Evolutionary conservation across 92 coral and sea anemone genomes (phyloP).

Genomic region (Porites rus): DNA sequence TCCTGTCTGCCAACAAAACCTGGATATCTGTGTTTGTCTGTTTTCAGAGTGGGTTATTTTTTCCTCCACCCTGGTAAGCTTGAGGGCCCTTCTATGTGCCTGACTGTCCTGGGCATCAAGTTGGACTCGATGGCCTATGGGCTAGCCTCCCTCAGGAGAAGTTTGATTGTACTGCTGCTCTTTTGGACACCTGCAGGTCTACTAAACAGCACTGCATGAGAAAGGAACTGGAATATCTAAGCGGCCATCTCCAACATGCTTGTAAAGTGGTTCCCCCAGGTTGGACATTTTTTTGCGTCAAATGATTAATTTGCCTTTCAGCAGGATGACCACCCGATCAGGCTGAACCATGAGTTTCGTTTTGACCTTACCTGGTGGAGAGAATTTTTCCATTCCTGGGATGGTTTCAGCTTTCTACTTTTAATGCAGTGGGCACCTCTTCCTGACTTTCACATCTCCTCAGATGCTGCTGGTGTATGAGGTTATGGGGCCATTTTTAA

Average conservation of each 20-base stretch:
- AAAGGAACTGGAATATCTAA: slow-evolving; percentile 48
- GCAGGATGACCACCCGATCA: slow-evolving; percentile 24
- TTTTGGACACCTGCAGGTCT: slow-evolving; percentile 28
- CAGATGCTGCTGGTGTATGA: slow-evolving; percentile 14
- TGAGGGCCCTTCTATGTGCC: neutral
- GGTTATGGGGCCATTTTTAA: neutral
- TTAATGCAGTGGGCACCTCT: neutral
- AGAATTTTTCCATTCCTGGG: slow-evolving; percentile 24
- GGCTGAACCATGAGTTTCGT: slow-evolving; percentile 27
- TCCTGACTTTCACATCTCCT: neutral
- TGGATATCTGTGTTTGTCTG: neutral
- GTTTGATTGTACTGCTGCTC: neutral
- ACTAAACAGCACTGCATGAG: slow-evolving; percentile 14
- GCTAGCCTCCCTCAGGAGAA: neutral
- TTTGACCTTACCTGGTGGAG: slow-evolving; percentile 32
- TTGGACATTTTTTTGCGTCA: slow-evolving; percentile 10
- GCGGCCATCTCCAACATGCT: slow-evolving; percentile 38
- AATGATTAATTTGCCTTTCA: slow-evolving; percentile 35
- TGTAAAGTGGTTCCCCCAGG: slow-evolving; percentile 35
- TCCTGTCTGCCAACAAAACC: slow-evolving; percentile 18
- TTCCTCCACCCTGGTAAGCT: slow-evolving; percentile 23
- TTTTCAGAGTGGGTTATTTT: neutral
- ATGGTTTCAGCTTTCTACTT: slow-evolving; percentile 8
- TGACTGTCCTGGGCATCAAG: slow-evolving; percentile 2
- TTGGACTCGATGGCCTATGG: neutral